phyloP scores from a whole-genome alignment of 2,888 invertebrate species.

The Odontocerum albicorne region DNA sequence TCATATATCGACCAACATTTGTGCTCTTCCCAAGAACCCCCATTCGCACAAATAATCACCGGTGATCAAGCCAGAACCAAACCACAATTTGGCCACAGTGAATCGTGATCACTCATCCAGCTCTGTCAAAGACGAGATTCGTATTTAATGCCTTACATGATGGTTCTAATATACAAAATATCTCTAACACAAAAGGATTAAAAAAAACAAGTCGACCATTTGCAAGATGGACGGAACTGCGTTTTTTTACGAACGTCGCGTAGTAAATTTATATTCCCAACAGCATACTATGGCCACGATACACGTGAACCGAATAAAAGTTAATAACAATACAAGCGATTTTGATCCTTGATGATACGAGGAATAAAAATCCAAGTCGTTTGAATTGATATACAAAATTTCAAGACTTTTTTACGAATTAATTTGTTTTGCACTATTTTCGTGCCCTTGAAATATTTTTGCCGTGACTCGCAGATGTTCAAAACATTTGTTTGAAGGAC shows the following conservation, averaged over 20 bases:
- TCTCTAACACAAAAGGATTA: conserved; percentile 22
- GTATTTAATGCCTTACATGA: no score
- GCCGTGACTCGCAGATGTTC: conserved; percentile 24
- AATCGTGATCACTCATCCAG: no score
- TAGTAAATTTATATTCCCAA: conserved; percentile 34
- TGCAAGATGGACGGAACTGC: conserved; percentile 34
- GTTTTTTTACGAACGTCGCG: conserved; percentile 22
- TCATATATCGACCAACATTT: no score
- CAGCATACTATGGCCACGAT: conserved; percentile 22
- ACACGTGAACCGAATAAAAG: conserved; percentile 18
- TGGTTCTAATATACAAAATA: not conserved
- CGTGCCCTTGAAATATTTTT: conserved; percentile 36
- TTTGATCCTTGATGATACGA: conserved; percentile 4
- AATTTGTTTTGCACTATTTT: conserved; percentile 33
- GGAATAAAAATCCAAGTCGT: conserved; percentile 2
- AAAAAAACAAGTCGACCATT: conserved; percentile 29
- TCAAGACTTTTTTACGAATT: conserved; percentile 22
- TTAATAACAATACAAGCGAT: not conserved
- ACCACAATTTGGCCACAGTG: not conserved
- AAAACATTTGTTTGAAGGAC: conserved; percentile 9
- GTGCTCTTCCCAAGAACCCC: conserved; percentile 18
- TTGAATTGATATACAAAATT: conserved; percentile 1
- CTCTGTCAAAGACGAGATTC: no score
- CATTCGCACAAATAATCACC: conserved; percentile 7
- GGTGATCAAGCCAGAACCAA: not conserved